These are phyloP conservation scores for Entomobrya proxima DNA, from an alignment of 2,888 invertebrate species.

Conservation along the genomic window DNA sequence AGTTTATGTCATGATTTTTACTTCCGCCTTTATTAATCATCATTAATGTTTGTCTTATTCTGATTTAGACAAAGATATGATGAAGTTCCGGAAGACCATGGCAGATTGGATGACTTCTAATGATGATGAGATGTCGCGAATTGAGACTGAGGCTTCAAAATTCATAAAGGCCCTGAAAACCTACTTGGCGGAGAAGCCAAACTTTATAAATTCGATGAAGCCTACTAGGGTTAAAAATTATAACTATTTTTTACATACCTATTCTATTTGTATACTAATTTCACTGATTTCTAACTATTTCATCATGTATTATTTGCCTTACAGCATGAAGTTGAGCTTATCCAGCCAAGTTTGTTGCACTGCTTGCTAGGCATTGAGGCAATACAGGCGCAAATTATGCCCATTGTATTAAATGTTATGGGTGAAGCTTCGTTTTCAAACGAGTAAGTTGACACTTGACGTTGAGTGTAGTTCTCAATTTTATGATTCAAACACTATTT, in stretches of 20 bases:
- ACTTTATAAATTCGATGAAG: conserved; percentile 58
- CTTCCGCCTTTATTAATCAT: too few species aligned
- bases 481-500: conserved; percentile 5
- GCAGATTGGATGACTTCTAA: conserved; percentile 63
- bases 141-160: conserved; percentile 53
- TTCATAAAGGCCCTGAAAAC: conserved; percentile 51
- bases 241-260: background rate
- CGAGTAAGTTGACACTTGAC: conserved; percentile 60
- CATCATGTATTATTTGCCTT: background rate
- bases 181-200: conserved; percentile 53
- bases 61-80: conserved; percentile 49
- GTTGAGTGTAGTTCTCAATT: too few species aligned
- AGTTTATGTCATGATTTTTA: background rate
- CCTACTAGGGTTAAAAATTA: conserved; percentile 54
- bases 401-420: conserved; percentile 48
- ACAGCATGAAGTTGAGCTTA: conserved; percentile 58
- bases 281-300: background rate
- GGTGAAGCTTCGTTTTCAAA: conserved; percentile 54
- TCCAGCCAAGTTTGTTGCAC: conserved; percentile 64
- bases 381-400: conserved; percentile 59
- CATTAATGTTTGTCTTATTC: background rate
- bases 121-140: conserved; percentile 10
- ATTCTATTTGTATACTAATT: background rate
- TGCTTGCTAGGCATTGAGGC: conserved; percentile 58
- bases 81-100: conserved; percentile 64